phyloP scores from a whole-genome alignment of 35 echinoderm and acorn worm genomes.

The Holothuria glaberrima region DNA sequence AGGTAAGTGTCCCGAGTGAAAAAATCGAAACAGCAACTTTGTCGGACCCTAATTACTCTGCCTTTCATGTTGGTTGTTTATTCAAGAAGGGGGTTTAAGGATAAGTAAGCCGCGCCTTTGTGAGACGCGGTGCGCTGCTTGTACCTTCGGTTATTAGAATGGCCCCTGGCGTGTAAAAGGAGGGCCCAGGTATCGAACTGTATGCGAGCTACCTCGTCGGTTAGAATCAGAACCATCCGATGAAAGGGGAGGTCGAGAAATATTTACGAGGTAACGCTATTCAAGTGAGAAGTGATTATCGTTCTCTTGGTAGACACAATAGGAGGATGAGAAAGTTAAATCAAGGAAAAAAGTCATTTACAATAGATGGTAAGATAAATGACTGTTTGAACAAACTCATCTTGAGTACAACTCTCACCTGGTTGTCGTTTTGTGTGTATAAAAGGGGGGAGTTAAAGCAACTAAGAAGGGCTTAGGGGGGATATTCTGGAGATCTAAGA shows the following conservation, averaged over 20 bases:
- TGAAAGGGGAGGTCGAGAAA: constrained; percentile 22
- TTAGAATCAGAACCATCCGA: neutral
- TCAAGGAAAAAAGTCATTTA: neutral
- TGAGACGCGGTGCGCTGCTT: constrained; percentile 3
- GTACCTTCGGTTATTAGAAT: neutral
- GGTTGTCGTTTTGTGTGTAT: no score
- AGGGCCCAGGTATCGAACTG: constrained; percentile 1
- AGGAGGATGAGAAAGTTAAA: constrained; percentile 36
- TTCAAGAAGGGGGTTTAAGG: constrained; percentile 30
- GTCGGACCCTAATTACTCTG: constrained; percentile 33
- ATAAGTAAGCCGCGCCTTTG: neutral
- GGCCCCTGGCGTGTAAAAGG: neutral
- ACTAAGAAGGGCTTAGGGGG: no score
- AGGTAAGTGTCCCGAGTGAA: constrained; percentile 12
- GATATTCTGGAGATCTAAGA: no score
- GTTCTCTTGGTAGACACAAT: constrained; percentile 7
- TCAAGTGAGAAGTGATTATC: constrained; percentile 24
- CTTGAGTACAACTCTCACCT: no score
- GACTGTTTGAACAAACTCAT: neutral
- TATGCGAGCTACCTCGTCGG: neutral
- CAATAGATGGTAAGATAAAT: neutral
- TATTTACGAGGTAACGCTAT: constrained; percentile 44
- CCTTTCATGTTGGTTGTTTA: constrained; percentile 31
- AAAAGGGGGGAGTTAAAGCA: no score
- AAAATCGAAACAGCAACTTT: constrained; percentile 46